Conservation (phyloP, 1,140 invertebrate genomes). For the Lineus longissimus region DNA sequence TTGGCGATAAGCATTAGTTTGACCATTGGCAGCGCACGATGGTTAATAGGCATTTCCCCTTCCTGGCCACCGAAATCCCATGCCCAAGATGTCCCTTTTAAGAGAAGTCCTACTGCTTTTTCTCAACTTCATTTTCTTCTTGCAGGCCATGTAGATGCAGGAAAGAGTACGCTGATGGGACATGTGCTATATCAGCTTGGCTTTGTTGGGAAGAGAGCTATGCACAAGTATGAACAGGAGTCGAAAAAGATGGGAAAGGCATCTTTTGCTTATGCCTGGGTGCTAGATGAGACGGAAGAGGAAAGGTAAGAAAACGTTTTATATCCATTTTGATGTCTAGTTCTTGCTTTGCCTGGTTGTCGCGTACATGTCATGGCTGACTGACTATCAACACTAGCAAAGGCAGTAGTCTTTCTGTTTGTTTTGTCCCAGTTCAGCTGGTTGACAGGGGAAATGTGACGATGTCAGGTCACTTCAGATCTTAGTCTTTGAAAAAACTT, state of each 20-base stretch:
- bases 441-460: no score
- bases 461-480: no score
- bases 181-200: conserved; percentile 84
- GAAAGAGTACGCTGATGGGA: conserved; percentile 97
- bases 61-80: no score
- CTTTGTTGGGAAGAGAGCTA: conserved; percentile 80
- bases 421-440: not conserved
- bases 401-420: not conserved
- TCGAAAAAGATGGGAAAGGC: conserved; percentile 97
- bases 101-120: no score
- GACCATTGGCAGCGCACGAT: no score
- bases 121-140: not conserved
- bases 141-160: conserved; percentile 95
- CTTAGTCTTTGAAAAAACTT: no score
- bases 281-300: conserved; percentile 97
- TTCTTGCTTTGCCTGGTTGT: not conserved
- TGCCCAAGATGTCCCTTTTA: no score
- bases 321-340: conserved; percentile 5
- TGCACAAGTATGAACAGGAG: conserved; percentile 98
- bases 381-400: no score
- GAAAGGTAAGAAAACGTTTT: conserved; percentile 79
- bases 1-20: not conserved
- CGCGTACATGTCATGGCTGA: no score
- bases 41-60: no score
- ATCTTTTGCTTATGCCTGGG: conserved; percentile 98